A percentile compares a stretch with the other conserved stretches of the same genome.
Conservation (phyloP, 2,113 vertebrate species). For the Cricetomys ansorgei region DNA sequence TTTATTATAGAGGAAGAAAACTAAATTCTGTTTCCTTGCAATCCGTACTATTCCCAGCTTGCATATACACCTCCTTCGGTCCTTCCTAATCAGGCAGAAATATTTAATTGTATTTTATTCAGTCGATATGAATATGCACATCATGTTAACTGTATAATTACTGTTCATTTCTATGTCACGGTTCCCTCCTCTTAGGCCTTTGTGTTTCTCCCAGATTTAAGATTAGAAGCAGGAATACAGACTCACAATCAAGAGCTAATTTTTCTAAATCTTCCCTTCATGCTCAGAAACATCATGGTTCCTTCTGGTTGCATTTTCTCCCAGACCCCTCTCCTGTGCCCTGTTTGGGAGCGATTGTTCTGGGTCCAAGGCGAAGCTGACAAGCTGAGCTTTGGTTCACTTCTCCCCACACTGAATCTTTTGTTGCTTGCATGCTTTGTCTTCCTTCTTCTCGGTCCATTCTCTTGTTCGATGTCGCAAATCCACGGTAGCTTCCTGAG, state of each 20-base stretch:
- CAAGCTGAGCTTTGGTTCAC: not conserved
- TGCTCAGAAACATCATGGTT: not conserved
- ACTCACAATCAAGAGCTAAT: not conserved
- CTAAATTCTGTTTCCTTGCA: not conserved
- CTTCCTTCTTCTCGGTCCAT: slow-evolving; percentile 28
- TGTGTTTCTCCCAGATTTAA: slow-evolving; percentile 1
- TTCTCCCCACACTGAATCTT: not conserved
- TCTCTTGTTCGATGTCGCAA: not conserved
- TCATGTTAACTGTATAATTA: not conserved
- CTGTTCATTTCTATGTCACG: not conserved
- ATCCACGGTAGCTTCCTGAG: not conserved
- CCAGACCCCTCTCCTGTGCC: not conserved
- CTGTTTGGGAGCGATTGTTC: not conserved
- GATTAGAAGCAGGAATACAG: not conserved
- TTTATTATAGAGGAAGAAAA: not conserved
- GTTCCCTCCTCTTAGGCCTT: not conserved
- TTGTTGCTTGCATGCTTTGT: not conserved
- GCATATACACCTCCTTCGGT: not conserved
- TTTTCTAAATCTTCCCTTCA: not conserved
- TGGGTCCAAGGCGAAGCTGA: too few species aligned
- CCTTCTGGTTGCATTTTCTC: not conserved
- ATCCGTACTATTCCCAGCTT: not conserved
- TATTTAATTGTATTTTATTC: not conserved
- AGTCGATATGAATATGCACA: not conserved
- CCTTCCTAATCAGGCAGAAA: not conserved